phyloP scores from a whole-genome alignment of 2,113 vertebrate genomes.

The Perccottus glenii region DNA sequence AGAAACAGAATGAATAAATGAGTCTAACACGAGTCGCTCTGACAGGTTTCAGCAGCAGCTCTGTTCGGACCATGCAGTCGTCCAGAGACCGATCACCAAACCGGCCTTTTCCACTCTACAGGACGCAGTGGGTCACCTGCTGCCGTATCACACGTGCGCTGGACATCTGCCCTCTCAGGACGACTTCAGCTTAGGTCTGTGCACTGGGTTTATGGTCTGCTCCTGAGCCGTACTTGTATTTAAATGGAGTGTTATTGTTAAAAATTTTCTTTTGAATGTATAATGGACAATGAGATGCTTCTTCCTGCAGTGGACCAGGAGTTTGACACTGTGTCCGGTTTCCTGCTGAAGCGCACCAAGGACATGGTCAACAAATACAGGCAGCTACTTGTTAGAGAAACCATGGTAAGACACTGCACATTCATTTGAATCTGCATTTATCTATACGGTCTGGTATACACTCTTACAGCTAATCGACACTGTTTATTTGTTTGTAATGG shows the following conservation, averaged over 20 bases:
- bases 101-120: constrained; percentile 73
- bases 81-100: constrained; percentile 68
- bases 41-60: constrained; percentile 80
- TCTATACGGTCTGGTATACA: no score
- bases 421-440: background rate
- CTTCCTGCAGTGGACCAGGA: constrained; percentile 79
- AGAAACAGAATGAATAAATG: no score
- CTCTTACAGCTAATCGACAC: no score
- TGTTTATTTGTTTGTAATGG: no score
- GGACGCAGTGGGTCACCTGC: constrained; percentile 71
- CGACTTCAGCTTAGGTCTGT: constrained; percentile 74
- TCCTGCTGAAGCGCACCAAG: constrained; percentile 81
- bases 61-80: constrained; percentile 71
- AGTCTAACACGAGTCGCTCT: no score
- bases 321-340: constrained; percentile 78
- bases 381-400: constrained; percentile 79
- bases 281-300: background rate
- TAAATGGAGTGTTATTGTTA: no score
- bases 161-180: constrained; percentile 70
- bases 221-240: no score
- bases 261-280: background rate
- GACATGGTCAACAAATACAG: constrained; percentile 85
- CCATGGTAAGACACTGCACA: constrained; percentile 66
- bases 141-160: constrained; percentile 81
- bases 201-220: no score